Evolutionary conservation across 2,797 vertebrate genomes (phyloP).

Genomic region (Bradypus variegatus): DNA sequence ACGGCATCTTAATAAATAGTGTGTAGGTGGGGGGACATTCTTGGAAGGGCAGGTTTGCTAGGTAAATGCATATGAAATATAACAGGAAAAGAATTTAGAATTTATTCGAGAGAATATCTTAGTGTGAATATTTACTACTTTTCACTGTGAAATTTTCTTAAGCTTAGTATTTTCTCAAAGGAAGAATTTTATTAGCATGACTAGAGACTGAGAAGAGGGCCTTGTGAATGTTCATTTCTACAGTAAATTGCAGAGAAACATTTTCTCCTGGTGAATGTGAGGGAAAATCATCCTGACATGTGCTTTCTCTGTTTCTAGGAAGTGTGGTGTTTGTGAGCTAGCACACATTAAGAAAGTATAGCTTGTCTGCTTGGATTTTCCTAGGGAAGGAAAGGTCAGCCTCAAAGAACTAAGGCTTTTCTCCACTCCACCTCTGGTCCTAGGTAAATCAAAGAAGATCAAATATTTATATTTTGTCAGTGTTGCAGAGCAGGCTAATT

Average conservation of each 20-base stretch:
- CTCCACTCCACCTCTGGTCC: neutral
- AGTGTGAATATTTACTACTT: neutral
- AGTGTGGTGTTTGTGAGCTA: neutral
- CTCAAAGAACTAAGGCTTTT: neutral
- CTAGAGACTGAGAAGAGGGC: neutral
- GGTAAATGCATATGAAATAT: neutral
- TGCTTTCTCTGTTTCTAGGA: neutral
- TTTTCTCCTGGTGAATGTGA: neutral
- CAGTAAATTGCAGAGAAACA: neutral
- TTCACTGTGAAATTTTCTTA: neutral
- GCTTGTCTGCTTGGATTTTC: neutral
- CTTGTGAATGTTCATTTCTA: neutral
- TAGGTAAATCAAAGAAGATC: neutral
- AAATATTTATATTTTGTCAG: neutral
- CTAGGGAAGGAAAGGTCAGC: neutral
- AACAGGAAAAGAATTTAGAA: neutral
- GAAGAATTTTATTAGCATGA: neutral
- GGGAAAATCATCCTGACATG: neutral
- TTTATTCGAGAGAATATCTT: neutral
- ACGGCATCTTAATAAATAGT: neutral
- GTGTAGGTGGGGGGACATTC: neutral
- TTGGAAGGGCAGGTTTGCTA: neutral
- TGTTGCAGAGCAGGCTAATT: neutral
- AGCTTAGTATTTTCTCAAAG: slow-evolving; percentile 15
- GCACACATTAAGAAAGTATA: neutral